Evolutionary conservation across 1,140 invertebrate species (phyloP).

Genomic region (Megalopta genalis): DNA sequence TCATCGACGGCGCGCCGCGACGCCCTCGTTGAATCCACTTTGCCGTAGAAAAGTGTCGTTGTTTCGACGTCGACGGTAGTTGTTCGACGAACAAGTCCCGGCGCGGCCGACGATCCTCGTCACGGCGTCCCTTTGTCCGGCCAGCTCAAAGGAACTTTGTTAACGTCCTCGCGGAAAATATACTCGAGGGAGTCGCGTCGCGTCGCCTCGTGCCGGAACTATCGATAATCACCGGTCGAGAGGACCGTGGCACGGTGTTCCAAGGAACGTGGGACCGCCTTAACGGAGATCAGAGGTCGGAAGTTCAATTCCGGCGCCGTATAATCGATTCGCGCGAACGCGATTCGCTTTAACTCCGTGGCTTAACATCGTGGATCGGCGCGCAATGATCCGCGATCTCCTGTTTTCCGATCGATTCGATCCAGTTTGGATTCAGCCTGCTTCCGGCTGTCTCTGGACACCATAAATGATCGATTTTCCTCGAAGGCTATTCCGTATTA

Average conservation of each 20-base stretch:
- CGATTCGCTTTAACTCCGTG: neutral
- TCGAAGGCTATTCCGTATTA: too few species aligned
- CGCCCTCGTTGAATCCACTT: neutral
- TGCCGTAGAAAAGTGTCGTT: neutral
- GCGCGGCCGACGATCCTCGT: neutral
- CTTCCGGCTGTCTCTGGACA: too few species aligned
- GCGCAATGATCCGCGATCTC: too few species aligned
- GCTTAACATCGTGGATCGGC: too few species aligned
- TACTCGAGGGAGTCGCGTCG: constrained; percentile 16
- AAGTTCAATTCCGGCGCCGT: neutral
- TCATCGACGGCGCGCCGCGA: neutral
- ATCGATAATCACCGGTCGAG: constrained; percentile 34
- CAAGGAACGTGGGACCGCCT: constrained; percentile 13
- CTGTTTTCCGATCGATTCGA: too few species aligned
- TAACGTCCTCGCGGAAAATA: constrained; percentile 51
- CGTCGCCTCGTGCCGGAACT: constrained; percentile 4
- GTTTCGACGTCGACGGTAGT: neutral
- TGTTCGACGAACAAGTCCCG: neutral
- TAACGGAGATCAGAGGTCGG: neutral
- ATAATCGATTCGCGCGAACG: neutral
- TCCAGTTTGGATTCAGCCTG: too few species aligned
- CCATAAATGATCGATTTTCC: too few species aligned
- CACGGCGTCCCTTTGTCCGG: constrained; percentile 32
- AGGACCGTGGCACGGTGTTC: neutral
- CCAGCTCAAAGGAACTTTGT: constrained; percentile 44